Evolutionary conservation across 2,888 invertebrate genomes (phyloP).

Genomic region (Melanophora roralis): DNA sequence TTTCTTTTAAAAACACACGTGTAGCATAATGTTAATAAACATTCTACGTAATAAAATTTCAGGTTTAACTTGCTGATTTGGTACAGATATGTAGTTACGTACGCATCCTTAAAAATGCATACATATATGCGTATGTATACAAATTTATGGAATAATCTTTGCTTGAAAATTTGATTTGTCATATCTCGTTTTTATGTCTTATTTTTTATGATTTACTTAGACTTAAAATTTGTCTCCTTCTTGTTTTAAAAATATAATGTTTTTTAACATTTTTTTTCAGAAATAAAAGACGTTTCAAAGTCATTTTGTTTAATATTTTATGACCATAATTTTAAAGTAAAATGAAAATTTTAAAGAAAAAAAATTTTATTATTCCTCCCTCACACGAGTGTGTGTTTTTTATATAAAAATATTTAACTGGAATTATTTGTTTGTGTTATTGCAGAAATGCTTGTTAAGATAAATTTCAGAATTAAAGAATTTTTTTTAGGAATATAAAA

Average conservation of each 20-base stretch:
- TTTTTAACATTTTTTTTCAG: background rate
- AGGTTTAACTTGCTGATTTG: no score
- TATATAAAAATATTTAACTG: background rate
- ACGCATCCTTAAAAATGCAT: background rate
- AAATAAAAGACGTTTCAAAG: background rate
- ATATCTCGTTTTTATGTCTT: conserved; percentile 29
- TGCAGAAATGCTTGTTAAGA: background rate
- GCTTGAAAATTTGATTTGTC: conserved; percentile 43
- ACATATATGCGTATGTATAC: background rate
- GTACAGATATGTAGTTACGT: background rate
- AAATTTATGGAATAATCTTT: background rate
- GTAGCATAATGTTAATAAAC: background rate
- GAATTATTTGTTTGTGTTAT: background rate
- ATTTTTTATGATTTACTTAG: conserved; percentile 22
- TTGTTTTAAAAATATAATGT: background rate
- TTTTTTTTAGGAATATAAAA: background rate
- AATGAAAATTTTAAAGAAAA: background rate
- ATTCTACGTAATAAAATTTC: background rate
- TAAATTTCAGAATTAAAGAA: background rate
- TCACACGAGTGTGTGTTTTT: background rate
- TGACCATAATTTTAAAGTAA: background rate
- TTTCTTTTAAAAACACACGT: background rate
- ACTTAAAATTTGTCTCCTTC: background rate
- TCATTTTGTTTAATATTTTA: conserved; percentile 22
- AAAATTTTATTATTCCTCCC: no score